Base-by-base conservation (phyloP, 2,888 invertebrate species). In the Cheiracanthium punctorium region DNA sequence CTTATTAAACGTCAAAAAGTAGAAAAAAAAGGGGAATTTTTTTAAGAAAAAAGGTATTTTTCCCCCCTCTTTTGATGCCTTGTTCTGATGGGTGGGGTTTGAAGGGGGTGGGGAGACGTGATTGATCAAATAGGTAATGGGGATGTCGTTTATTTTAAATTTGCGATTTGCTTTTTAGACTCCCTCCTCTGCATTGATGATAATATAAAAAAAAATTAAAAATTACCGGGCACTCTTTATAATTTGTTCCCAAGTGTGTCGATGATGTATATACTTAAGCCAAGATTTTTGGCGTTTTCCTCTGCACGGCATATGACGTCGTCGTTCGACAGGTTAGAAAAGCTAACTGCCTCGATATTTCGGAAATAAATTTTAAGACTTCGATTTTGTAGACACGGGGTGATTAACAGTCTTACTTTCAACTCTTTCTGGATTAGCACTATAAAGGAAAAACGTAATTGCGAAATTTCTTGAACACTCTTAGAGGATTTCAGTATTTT, bases 61-160 rank as follows among this genome's bases (percentile, higher is more conserved):
- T 70, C 29, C 30, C 52, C 52, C 52, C 29, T 43, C 10, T 58
- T 58, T 58, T 58, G 58, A 58, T 58, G 58, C 58, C 58, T 70
- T 72, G 43, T 33, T 69, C 33, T 37, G 48, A 69, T 79, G 84
- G 84, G 84, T 85, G 79, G 79, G 79, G 79, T 70, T 79, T 72
- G 17, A 28, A 43, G 43, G 28, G 69, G 79, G 58, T 28, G 37
- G 33, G 37, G 33, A 28, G 58, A 58, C 58, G 79, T 85, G 84
- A 85, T 85, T 85, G 84, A 85, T 85, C 84, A 85, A 85, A 85
- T 79, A 85, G 84, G 84, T 85, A 85, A 85, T 85, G 84, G 84
- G 73, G 58, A 74, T 85, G 84, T 85, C 84, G 84, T 85, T 79
- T 85, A 85, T 85, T 85, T 80, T 71, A 85, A 85, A 69, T 85